phyloP scores from a whole-genome alignment of 2,113 vertebrate genomes.

The Leucoraja erinaceus region DNA sequence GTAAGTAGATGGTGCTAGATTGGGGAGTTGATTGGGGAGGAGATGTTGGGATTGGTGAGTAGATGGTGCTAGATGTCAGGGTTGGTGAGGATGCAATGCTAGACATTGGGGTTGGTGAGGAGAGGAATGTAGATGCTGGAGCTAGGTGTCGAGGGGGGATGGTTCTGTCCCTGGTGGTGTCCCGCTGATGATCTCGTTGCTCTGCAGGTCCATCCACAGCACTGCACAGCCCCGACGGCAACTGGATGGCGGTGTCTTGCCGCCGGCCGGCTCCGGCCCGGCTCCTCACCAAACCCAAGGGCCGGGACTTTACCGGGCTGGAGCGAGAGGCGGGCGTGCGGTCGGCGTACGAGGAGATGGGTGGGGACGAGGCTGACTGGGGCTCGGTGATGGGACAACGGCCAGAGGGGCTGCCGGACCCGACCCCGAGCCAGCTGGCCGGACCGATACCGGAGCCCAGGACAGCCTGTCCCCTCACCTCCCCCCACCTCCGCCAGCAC shows the following conservation, averaged over 20 bases:
- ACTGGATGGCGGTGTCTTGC: conserved; percentile 85
- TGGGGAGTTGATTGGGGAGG: too few relatives aligned
- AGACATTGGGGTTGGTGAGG: too few relatives aligned
- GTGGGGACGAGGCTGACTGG: conserved; percentile 54
- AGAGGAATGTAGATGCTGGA: too few relatives aligned
- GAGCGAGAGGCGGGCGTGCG: conserved; percentile 71
- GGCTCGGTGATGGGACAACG: conserved; percentile 43
- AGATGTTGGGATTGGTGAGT: too few relatives aligned
- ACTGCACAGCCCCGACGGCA: conserved; percentile 82
- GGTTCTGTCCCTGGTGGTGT: too few relatives aligned
- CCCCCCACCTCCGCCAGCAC: conserved; percentile 64
- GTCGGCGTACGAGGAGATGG: conserved; percentile 80
- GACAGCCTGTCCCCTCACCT: neutral
- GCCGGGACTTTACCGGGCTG: conserved; percentile 67
- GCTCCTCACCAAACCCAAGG: conserved; percentile 76
- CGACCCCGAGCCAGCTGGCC: too few relatives aligned
- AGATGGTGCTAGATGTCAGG: too few relatives aligned
- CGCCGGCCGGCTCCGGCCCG: conserved; percentile 58
- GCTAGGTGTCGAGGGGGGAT: too few relatives aligned
- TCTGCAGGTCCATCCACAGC: conserved; percentile 56
- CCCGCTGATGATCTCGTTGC: neutral
- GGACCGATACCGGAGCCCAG: too few relatives aligned
- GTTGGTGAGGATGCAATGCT: too few relatives aligned
- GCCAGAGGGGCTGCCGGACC: too few relatives aligned
- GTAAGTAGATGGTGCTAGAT: too few relatives aligned